Base-by-base conservation (phyloP, 2,888 invertebrate species). In the Drosophila nigritarsus region DNA sequence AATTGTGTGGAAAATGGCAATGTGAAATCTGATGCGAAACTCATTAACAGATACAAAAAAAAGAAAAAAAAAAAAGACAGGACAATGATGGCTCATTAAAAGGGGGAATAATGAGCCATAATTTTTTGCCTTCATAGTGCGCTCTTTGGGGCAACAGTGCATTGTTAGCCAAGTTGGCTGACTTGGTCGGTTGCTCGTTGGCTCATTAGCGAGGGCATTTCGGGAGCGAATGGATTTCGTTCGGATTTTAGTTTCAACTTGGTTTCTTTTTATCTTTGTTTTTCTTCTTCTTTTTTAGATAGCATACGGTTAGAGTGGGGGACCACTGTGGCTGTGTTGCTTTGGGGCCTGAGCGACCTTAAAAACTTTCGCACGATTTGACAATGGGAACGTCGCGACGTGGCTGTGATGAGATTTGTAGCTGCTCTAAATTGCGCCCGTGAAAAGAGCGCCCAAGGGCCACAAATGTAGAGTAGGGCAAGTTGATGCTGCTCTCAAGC, bases 281-380 rank as follows among this genome's bases (percentile, higher is more conserved):
- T 50, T 32, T 15, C 13, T 24, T 6, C n/a, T 42, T 24, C 15
- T 13, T 34, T 18, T 29, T 29, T 30, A 13, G 24, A 24, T 15
- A 45, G 48, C 29, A 27, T 24, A 32, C 1, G 15, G 24, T 6
- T 45, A 1, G 27, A 27, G 27, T n/a, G 29, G 13, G 20, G 38
- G 32, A 18, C 7, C 34, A 13, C 18, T 53, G 32, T 15, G 48
- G 71, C 18, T 48, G 20, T 59, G 6, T 59, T 15, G 77, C 77
- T 65, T 61, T 42, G 74, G 77, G 77, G 54, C 63, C 54, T 59
- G 61, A 9, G 42, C 55, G 75, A 78, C 78, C 78, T 78, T 80
- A 73, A 73, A 78, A 83, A 82, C 70, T 83, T 85, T 80, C 80
- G 80, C 85, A 73, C 82, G 80, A 80, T 83, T 83, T 83, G 85